Percentiles rank a stretch among this genome's conserved stretches.
phyloP scores from a whole-genome alignment of 2,113 vertebrate genomes.

The Python bivittatus region DNA sequence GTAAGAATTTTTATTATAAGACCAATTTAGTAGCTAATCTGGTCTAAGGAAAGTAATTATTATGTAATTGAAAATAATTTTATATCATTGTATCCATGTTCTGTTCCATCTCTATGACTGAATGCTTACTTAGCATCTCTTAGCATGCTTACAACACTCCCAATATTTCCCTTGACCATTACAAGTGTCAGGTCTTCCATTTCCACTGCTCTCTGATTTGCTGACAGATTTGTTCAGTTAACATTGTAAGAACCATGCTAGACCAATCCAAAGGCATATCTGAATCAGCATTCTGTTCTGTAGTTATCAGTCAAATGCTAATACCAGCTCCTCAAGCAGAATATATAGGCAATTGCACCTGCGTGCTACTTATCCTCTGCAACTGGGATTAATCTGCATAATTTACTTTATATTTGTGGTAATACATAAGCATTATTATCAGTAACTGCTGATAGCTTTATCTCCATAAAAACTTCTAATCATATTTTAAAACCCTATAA shows the following conservation, averaged over 20 bases:
- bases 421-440: not conserved
- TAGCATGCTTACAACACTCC: not conserved
- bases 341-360: not conserved
- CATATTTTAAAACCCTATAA: not conserved
- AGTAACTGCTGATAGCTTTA: not conserved
- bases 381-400: not conserved
- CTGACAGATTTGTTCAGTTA: not conserved
- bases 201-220: not conserved
- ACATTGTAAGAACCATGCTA: not conserved
- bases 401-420: not conserved
- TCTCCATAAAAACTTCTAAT: not conserved
- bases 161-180: not conserved
- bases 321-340: not conserved
- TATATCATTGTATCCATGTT: not conserved
- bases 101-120: not conserved
- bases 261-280: not conserved
- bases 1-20: not conserved
- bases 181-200: not conserved
- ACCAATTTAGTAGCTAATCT: not conserved
- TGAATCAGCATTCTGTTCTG: not conserved
- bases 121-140: not conserved
- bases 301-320: not conserved
- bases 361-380: not conserved
- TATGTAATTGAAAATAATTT: not conserved
- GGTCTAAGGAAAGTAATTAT: not conserved